Evolutionary conservation across 2,888 invertebrate species (phyloP), one percentile per base, ranked within the genome.

Genomic region (Ceriagrion tenellum): DNA sequence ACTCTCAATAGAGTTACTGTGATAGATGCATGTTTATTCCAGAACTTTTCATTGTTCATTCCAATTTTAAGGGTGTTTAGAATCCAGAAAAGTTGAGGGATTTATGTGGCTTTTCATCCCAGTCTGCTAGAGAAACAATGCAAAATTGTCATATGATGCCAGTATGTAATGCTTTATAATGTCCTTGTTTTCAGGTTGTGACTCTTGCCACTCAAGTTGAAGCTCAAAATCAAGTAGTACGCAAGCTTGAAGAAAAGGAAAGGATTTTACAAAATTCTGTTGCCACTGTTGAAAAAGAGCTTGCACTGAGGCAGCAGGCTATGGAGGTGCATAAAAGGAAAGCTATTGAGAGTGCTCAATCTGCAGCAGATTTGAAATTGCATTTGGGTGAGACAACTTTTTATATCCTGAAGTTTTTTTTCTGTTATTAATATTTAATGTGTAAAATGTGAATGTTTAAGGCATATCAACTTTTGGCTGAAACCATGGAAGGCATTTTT

Each of bases 281-380:
- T 95, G 98, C 99, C 0, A 99, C 99, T 2, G 98, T 99, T 6
- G 99, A 99, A 97, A 99, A 99, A 97, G 99, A 99, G 97, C 97
- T 99, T 96, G 97, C 99, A 95, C 97, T 99, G 95, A 97, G 99
- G 1, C 99, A 99, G 96, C 99, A 99, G 97, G 99, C 99, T 2
- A 98, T 99, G 98, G 99, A 99, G 97, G 98, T 99, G 98, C 99
- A 99, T 97, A 99, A 99, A 96, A 97, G 99, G 56, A 99, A 99
- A 97, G 99, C 99, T 0, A 99, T 99, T 95, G 99, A 99, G 97
- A 99, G 99, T 95, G 99, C 99, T 0, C 99, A 99, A 97, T 99
- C 99, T 18, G 99, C 99, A 0, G 99, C 99, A 0, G 99, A 99
- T 97, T 97, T 99, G 55, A 99, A 99, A 97, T 97, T 99, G 96